Conservation (phyloP, 2,888 invertebrate genomes). For the Achlya flavicornis region DNA sequence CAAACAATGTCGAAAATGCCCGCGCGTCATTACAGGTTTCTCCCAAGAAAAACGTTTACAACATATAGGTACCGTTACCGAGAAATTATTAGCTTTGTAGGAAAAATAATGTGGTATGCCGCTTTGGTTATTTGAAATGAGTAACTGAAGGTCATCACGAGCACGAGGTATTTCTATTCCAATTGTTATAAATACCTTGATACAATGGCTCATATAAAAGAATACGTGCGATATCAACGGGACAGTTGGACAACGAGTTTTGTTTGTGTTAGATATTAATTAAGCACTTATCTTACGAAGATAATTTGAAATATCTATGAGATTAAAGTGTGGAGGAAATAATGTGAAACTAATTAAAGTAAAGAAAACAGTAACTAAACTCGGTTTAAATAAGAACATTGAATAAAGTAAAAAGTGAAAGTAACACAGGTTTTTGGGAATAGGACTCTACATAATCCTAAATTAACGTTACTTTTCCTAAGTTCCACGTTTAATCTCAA, state of each 20-base stretch:
- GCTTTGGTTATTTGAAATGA: slow-evolving; percentile 20
- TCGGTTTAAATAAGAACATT: no score
- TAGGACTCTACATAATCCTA: neutral
- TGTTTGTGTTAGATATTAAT: neutral
- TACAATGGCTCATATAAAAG: slow-evolving; percentile 11
- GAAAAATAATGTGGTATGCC: slow-evolving; percentile 48
- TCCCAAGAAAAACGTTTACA: slow-evolving; percentile 13
- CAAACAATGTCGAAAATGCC: neutral
- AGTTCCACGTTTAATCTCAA: neutral
- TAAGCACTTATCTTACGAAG: neutral
- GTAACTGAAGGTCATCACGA: slow-evolving; percentile 5
- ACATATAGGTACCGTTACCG: slow-evolving; percentile 40
- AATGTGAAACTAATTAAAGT: no score
- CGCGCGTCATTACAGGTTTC: neutral
- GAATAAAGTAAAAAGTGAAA: neutral
- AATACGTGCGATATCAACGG: neutral
- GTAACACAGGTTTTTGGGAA: neutral
- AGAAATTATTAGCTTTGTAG: slow-evolving; percentile 44
- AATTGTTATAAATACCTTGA: slow-evolving; percentile 11
- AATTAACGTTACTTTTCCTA: neutral
- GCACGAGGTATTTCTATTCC: slow-evolving; percentile 7
- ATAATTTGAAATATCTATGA: neutral
- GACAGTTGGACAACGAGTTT: slow-evolving; percentile 3
- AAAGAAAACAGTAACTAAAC: no score
- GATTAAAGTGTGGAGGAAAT: no score